Evolutionary conservation across 1,140 invertebrate genomes (phyloP).

Genomic region (Sycophaga agraensis): DNA sequence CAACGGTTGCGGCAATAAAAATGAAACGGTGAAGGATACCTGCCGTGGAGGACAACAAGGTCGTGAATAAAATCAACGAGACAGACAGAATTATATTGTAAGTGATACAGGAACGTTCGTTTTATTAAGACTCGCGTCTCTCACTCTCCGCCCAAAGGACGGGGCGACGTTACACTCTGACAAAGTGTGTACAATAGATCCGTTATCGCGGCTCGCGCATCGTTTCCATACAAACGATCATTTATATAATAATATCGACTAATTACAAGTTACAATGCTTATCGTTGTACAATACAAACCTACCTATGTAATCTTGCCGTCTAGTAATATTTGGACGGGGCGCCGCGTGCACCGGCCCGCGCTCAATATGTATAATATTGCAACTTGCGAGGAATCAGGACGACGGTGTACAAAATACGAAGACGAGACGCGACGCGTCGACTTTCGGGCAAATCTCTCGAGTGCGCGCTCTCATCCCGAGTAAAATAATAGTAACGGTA

Average conservation of each 20-base stretch:
- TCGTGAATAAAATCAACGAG: slow-evolving; percentile 7
- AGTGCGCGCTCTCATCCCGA: neutral
- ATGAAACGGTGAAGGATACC: neutral
- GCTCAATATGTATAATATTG: slow-evolving; percentile 14
- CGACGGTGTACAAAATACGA: too few species aligned
- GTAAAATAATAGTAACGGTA: slow-evolving; percentile 9
- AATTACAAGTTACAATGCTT: slow-evolving; percentile 25
- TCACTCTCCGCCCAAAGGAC: slow-evolving; percentile 8
- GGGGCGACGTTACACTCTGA: slow-evolving; percentile 3
- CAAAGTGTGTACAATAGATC: neutral
- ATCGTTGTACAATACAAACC: slow-evolving; percentile 6
- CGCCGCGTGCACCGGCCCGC: neutral
- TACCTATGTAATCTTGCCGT: slow-evolving; percentile 3
- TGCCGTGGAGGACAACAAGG: neutral
- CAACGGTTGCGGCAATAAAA: too few species aligned
- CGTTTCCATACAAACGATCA: slow-evolving; percentile 13
- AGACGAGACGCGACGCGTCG: too few species aligned
- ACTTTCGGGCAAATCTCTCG: neutral
- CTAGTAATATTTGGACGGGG: slow-evolving; percentile 1
- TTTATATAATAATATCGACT: slow-evolving; percentile 21
- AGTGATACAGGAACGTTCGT: slow-evolving; percentile 30
- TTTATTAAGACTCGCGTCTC: slow-evolving; percentile 28
- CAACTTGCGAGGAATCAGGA: slow-evolving; percentile 25
- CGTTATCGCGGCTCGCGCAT: neutral
- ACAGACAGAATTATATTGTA: neutral